These are phyloP conservation scores for Patella ulyssiponensis DNA, from an alignment of 2,888 invertebrate genomes.

Conservation along the genomic window DNA sequence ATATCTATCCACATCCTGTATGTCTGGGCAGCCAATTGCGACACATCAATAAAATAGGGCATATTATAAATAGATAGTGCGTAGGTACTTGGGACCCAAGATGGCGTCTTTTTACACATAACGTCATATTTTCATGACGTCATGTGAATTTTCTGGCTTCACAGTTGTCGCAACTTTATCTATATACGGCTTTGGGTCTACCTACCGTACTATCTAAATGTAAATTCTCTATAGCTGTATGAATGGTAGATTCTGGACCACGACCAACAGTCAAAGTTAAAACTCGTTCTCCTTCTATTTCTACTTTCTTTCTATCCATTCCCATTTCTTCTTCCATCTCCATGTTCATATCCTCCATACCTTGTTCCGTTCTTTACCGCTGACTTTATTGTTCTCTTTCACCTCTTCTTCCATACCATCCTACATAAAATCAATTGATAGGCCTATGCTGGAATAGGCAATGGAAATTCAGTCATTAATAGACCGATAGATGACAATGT, in stretches of 20 bases:
- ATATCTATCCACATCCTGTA: too few species aligned
- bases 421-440: constrained; percentile 18
- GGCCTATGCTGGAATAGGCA: too few species aligned
- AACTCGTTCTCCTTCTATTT: constrained; percentile 82
- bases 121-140: too few species aligned
- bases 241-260: constrained; percentile 83
- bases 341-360: constrained; percentile 17
- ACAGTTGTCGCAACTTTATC: too few species aligned
- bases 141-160: too few species aligned
- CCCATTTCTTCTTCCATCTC: constrained; percentile 37
- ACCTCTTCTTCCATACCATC: constrained; percentile 30
- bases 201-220: constrained; percentile 42
- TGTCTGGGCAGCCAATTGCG: too few species aligned
- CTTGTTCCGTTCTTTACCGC: constrained; percentile 24
- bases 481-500: too few species aligned
- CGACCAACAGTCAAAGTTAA: constrained; percentile 80
- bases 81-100: too few species aligned
- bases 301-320: constrained; percentile 41
- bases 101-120: too few species aligned
- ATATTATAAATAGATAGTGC: too few species aligned
- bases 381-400: constrained; percentile 25
- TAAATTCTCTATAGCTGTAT: constrained; percentile 76
- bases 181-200: too few species aligned
- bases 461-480: not conserved
- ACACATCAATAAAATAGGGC: too few species aligned